phyloP scores from a whole-genome alignment of 2,113 vertebrate species.

The Perca schrenkii region DNA sequence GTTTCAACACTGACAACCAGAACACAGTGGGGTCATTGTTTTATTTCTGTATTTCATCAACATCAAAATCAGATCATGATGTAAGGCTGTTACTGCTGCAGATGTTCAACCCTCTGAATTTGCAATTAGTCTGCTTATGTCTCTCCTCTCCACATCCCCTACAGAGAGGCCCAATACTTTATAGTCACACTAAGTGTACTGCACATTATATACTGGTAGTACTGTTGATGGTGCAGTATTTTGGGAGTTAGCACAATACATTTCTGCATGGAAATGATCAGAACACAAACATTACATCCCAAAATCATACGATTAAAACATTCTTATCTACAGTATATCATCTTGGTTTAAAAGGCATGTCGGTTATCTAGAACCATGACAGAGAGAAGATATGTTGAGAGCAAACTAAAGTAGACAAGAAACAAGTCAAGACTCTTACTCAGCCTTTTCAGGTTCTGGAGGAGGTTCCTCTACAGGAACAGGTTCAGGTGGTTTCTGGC shows the following conservation, averaged over 20 bases:
- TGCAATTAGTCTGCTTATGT: not conserved
- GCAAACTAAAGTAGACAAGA: not conserved
- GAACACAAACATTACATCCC: not conserved
- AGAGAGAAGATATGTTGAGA: not conserved
- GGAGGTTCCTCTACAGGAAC: conserved; percentile 76
- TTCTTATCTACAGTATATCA: not conserved
- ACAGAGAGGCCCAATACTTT: not conserved
- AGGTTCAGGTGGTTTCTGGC: conserved; percentile 76
- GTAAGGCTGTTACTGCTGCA: not conserved
- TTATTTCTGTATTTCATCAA: conserved; percentile 2
- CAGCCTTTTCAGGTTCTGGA: conserved; percentile 89
- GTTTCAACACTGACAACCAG: conserved; percentile 85
- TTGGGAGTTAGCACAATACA: not conserved
- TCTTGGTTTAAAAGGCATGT: not conserved
- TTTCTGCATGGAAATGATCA: not conserved
- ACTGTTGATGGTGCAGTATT: not conserved
- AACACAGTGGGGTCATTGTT: conserved; percentile 20
- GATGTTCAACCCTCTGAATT: not conserved
- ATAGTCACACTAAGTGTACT: not conserved
- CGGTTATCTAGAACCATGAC: not conserved
- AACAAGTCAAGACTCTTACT: conserved; percentile 81
- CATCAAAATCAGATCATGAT: not conserved
- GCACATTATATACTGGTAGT: not conserved
- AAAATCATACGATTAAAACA: not conserved
- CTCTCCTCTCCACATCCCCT: not conserved